Evolutionary conservation across 2,797 vertebrate species (phyloP).

Genomic region (Chromobotia macracanthus): DNA sequence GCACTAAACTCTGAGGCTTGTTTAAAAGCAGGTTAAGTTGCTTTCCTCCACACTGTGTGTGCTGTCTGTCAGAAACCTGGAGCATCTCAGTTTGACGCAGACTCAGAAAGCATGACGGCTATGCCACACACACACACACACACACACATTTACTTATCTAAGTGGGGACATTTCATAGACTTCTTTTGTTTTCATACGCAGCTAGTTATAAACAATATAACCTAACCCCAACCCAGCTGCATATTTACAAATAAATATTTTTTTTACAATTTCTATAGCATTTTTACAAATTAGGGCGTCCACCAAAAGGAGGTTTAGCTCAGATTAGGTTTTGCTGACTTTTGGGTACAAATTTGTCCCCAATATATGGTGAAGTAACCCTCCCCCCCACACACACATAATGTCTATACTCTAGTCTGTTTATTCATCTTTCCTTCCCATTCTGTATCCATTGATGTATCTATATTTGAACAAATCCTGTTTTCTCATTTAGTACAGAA

Average conservation of each 20-base stretch:
- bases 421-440: neutral
- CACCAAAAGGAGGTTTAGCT: too few species aligned
- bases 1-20: constrained; percentile 72
- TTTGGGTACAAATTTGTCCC: too few species aligned
- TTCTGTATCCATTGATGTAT: constrained; percentile 10
- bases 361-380: too few species aligned
- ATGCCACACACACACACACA: constrained; percentile 62
- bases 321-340: too few species aligned
- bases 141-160: constrained; percentile 44
- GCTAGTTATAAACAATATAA: too few species aligned
- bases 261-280: too few species aligned
- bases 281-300: too few species aligned
- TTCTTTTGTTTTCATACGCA: too few species aligned
- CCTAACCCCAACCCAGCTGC: too few species aligned
- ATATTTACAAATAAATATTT: too few species aligned
- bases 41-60: constrained; percentile 70
- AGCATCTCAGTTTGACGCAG: constrained; percentile 77
- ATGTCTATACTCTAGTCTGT: constrained; percentile 6
- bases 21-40: constrained; percentile 63
- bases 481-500: constrained; percentile 48
- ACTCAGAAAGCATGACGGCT: constrained; percentile 75
- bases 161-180: too few species aligned
- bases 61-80: constrained; percentile 78
- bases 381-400: constrained; percentile 11
- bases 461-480: constrained; percentile 13